Conservation (phyloP, 1,140 invertebrate species). For the Grapholita molesta region DNA sequence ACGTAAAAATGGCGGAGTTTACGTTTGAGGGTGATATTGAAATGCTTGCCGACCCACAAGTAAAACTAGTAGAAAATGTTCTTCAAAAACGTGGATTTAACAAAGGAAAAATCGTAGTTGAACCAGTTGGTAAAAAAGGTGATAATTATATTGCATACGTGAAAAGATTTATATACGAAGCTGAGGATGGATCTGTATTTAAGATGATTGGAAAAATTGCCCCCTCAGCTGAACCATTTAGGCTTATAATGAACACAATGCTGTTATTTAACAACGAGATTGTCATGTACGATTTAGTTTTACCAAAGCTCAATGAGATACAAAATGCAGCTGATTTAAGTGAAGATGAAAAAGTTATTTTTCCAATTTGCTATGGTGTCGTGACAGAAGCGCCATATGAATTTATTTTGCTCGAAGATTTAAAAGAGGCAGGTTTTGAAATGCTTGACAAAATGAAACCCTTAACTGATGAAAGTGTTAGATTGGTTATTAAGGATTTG, state of each 20-base stretch:
- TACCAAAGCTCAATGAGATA: background rate
- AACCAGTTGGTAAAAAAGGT: slow-evolving; percentile 34
- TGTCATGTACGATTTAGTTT: background rate
- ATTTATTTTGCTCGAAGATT: slow-evolving; percentile 73
- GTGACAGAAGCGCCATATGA: slow-evolving; percentile 50
- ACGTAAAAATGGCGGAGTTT: slow-evolving; percentile 18
- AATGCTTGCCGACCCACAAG: slow-evolving; percentile 28
- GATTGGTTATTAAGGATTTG: slow-evolving; percentile 4
- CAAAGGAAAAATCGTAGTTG: slow-evolving; percentile 28
- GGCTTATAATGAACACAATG: background rate
- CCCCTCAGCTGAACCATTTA: background rate
- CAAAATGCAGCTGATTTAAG: background rate
- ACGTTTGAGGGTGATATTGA: slow-evolving; percentile 31
- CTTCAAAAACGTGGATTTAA: slow-evolving; percentile 31
- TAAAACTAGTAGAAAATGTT: slow-evolving; percentile 29
- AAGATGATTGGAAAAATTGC: slow-evolving; percentile 30
- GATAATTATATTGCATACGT: slow-evolving; percentile 39
- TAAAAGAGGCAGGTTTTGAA: slow-evolving; percentile 56
- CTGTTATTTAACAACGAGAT: slow-evolving; percentile 18
- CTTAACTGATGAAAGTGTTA: background rate
- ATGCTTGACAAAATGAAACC: slow-evolving; percentile 60
- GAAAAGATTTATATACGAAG: slow-evolving; percentile 26
- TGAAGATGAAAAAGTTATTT: background rate
- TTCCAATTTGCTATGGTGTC: slow-evolving; percentile 36
- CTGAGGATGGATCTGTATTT: slow-evolving; percentile 18